Evolutionary conservation across 2,888 invertebrate genomes (phyloP).

Genomic region (Lasioglossum lativentre): DNA sequence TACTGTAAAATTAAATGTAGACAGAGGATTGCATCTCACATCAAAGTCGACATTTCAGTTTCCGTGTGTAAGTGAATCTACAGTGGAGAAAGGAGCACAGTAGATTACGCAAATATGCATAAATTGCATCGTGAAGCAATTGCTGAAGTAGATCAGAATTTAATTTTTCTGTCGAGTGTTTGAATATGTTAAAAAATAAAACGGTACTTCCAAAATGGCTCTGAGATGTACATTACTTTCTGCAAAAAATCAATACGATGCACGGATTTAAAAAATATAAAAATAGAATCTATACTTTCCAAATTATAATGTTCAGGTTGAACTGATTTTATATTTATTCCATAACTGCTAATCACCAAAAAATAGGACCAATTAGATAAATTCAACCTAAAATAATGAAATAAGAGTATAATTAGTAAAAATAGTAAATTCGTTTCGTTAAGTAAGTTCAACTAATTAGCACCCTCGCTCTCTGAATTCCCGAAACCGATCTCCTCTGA

Average conservation of each 20-base stretch:
- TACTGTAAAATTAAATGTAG: neutral
- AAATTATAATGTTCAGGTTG: neutral
- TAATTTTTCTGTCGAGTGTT: neutral
- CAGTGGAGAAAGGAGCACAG: neutral
- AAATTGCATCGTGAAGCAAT: neutral
- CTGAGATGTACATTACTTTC: too few species aligned
- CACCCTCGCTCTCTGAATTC: neutral
- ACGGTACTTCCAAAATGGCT: too few species aligned
- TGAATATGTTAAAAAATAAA: neutral
- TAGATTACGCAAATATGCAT: neutral
- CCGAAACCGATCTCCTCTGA: neutral
- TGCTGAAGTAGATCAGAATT: neutral
- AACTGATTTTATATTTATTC: neutral
- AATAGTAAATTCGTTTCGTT: neutral
- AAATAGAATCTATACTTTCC: too few species aligned
- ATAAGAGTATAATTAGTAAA: neutral
- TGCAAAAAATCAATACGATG: too few species aligned
- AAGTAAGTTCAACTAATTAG: neutral
- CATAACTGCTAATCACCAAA: neutral
- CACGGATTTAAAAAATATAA: too few species aligned
- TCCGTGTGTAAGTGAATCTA: neutral
- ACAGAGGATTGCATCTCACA: neutral
- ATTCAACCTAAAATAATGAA: neutral
- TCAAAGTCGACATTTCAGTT: neutral
- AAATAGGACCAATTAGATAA: neutral